These are phyloP conservation scores for chimpanzee (Pan troglodytes) DNA, from an alignment of 2,113 vertebrate genomes.

Conservation along the genomic window NHGRI_mPanTro3-v2.1_pri NC_072414.2:88808501-88809000, in stretches of 20 bases:
- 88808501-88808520: background rate
- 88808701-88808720: background rate
- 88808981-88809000: background rate
- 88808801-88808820: background rate
- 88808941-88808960: background rate
- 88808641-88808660: background rate
- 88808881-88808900: background rate
- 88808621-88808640: background rate
- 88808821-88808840: background rate
- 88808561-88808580: background rate
- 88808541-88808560: background rate
- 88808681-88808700: background rate
- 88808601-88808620: background rate
- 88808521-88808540: background rate
- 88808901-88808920: background rate
- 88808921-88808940: background rate
- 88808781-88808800: background rate
- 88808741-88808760: background rate
- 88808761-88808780: background rate
- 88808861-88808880: background rate
- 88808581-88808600: background rate
- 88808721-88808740: background rate
- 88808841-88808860: background rate
- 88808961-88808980: background rate
- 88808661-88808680: background rate